Percentiles rank a stretch among this genome's conserved stretches.
phyloP scores from a whole-genome alignment of 2,797 vertebrate species.

The Acipenser transmontanus region DNA sequence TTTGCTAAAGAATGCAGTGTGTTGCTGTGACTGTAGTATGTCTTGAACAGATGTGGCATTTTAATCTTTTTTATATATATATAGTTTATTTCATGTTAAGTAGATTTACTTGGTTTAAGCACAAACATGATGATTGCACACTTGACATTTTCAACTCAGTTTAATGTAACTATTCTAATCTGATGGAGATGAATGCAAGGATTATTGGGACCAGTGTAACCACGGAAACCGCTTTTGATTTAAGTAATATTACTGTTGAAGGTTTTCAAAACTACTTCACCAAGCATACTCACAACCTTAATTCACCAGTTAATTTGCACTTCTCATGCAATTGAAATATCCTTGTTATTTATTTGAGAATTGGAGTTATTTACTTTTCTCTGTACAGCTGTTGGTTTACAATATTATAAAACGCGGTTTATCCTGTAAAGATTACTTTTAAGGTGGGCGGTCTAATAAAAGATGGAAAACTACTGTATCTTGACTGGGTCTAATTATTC shows the following conservation, averaged over 20 bases:
- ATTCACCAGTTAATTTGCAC: conserved; percentile 49
- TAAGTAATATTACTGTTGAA: conserved; percentile 4
- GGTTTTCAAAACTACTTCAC: conserved; percentile 1
- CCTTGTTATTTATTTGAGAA: neutral
- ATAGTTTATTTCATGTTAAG: too few relatives aligned
- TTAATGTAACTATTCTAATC: neutral
- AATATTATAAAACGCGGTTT: neutral
- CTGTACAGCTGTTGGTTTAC: conserved; percentile 1
- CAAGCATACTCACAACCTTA: conserved; percentile 13
- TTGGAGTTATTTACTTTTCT: conserved; percentile 7
- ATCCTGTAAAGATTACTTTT: neutral
- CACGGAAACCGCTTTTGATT: neutral
- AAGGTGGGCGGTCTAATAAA: neutral
- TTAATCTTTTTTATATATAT: too few relatives aligned
- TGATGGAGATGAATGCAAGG: neutral
- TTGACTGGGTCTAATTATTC: too few relatives aligned
- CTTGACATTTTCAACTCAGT: neutral
- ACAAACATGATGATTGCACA: neutral
- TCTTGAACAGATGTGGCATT: neutral
- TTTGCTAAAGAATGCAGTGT: too few relatives aligned
- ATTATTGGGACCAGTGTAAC: conserved; percentile 11
- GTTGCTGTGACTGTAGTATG: neutral
- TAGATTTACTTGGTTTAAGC: too few relatives aligned
- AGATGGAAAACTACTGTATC: too few relatives aligned
- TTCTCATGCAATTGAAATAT: conserved; percentile 42